Base-by-base conservation (phyloP, 2,888 invertebrate genomes). In the Diadegma fenestrale region DNA sequence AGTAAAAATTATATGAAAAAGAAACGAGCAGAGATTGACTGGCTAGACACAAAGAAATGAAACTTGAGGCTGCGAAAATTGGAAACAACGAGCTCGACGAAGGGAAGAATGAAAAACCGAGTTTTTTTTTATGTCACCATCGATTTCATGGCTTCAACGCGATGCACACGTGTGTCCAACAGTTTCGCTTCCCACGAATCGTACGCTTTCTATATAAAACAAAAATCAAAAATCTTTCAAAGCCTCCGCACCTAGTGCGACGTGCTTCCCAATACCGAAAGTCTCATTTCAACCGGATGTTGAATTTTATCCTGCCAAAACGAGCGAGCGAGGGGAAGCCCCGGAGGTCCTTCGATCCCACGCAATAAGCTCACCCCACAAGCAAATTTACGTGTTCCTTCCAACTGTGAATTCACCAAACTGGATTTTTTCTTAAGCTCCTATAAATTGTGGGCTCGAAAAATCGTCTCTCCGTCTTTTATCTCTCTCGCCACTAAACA, bases 341-440 rank as follows among this genome's bases (percentile, higher is more conserved):
- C n/a, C 26, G 14, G 75, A 22, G 58, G n/a, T 30, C 1, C 19
- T 14, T 61, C 63, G 26, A 43, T 41, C 41, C n/a, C 37, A 43
- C 61, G 58, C 54, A 22, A 8, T 54, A 17, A 7, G 41, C 37
- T 37, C 22, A 66, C 37, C 66, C 37, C 41, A 43, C 66, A 43
- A 66, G 66, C 43, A 66, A 66, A 66, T 66, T 66, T 66, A 66
- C 66, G 41, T 43, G 22, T 22, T 22, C 43, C 66, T 66, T 66
- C 41, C 37, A 43, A 43, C 66, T 66, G 19, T 6, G 14, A 41
- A 41, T 43, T 22, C 41, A 66, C 3, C 19, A 5, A 22, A 43
- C 43, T 4, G 14, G 41, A 5, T 7, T 30, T 19, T 22, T 26
- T 22, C 6, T 66, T 66, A 37, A 66, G 66, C 66, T 14, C 1